phyloP scores from a whole-genome alignment of 2,113 vertebrate genomes.

The Poecilia latipinna region DNA sequence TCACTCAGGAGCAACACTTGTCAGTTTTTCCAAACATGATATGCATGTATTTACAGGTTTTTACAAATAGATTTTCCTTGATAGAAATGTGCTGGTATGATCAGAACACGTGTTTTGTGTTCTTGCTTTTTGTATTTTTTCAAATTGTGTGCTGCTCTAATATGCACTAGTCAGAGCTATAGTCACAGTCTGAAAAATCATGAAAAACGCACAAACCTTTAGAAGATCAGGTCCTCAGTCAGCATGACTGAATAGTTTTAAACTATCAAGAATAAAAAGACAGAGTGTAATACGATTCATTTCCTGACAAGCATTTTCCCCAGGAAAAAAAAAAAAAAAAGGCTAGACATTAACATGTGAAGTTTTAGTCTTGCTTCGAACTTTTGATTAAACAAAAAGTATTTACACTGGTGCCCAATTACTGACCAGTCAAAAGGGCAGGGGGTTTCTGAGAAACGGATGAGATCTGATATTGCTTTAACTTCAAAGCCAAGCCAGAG shows the following conservation, averaged over 20 bases:
- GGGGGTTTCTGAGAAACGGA: conserved; percentile 44
- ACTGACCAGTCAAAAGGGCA: conserved; percentile 43
- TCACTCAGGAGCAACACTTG: conserved; percentile 7
- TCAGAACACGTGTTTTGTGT: neutral
- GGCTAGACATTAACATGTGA: conserved; percentile 9
- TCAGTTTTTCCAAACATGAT: conserved; percentile 6
- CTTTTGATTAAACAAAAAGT: conserved; percentile 5
- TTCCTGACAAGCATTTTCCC: conserved; percentile 9
- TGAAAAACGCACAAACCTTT: too few species aligned
- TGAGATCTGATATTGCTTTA: conserved; percentile 61
- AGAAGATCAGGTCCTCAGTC: neutral
- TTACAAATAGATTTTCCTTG: neutral
- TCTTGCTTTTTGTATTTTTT: neutral
- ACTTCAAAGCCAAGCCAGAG: conserved; percentile 74
- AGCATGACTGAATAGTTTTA: neutral
- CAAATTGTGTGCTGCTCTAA: too few species aligned
- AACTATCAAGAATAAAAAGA: neutral
- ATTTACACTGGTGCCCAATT: conserved; percentile 61
- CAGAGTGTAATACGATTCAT: conserved; percentile 2
- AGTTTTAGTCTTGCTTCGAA: neutral
- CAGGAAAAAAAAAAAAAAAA: neutral
- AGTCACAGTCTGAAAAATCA: too few species aligned
- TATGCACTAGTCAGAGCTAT: too few species aligned
- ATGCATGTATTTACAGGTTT: neutral
- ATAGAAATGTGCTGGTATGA: neutral